phyloP scores from a whole-genome alignment of 2,113 vertebrate species.

The Trachemys scripta region DNA sequence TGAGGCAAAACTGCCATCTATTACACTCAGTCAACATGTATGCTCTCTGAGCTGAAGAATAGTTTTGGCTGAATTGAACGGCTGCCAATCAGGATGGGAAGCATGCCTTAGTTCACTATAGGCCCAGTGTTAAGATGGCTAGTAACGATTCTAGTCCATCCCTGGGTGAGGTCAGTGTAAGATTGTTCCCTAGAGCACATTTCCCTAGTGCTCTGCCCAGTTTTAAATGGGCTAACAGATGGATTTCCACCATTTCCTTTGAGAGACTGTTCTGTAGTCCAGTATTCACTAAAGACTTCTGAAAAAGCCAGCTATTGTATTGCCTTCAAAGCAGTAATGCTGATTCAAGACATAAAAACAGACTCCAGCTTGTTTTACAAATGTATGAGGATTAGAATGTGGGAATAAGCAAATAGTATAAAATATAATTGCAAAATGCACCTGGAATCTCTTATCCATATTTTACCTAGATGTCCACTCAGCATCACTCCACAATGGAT shows the following conservation, averaged over 20 bases:
- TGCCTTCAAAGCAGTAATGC: not conserved
- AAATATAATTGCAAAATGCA: not conserved
- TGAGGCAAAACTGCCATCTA: not conserved
- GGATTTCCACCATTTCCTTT: not conserved
- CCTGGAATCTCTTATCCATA: not conserved
- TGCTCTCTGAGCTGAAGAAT: not conserved
- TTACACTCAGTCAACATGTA: conserved; percentile 21
- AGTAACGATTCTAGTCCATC: not conserved
- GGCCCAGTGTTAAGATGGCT: not conserved
- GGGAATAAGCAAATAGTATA: not conserved
- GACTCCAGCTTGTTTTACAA: conserved; percentile 1
- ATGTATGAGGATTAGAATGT: not conserved
- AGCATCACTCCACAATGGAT: not conserved
- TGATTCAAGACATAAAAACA: not conserved
- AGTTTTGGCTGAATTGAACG: not conserved
- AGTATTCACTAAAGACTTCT: not conserved
- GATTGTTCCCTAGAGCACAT: not conserved
- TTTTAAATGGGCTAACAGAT: not conserved
- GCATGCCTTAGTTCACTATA: rapidly evolving
- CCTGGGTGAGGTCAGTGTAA: not conserved
- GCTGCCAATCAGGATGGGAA: not conserved
- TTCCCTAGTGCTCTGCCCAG: not conserved
- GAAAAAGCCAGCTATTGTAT: not conserved
- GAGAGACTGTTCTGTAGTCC: not conserved
- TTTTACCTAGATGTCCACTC: not conserved